Percentiles rank a stretch among this genome's conserved stretches.
phyloP scores from a whole-genome alignment of 2,888 invertebrate species.

The Lasioglossum leucozonium region DNA sequence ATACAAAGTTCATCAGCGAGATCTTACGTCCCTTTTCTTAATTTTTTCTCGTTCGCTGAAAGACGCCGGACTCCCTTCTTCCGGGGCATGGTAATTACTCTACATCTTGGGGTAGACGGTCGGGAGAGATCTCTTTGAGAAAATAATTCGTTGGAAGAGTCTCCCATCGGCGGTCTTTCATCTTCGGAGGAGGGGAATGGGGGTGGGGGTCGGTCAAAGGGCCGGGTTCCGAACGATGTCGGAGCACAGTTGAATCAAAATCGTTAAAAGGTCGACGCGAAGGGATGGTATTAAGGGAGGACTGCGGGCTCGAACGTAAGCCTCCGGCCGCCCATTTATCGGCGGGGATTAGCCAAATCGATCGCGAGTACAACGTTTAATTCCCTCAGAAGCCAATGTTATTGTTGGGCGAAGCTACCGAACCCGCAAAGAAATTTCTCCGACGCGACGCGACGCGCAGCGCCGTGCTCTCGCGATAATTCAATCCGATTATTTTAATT shows the following conservation, averaged over 20 bases:
- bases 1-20: neutral
- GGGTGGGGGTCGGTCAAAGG: neutral
- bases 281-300: neutral
- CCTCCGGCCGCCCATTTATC: slow-evolving; percentile 26
- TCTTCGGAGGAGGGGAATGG: too few relatives aligned
- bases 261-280: slow-evolving; percentile 29
- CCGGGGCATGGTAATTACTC: neutral
- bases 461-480: neutral
- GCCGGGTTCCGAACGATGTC: neutral
- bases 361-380: slow-evolving; percentile 34
- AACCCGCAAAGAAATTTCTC: slow-evolving; percentile 10
- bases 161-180: neutral
- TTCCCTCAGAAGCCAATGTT: slow-evolving; percentile 27
- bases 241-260: slow-evolving; percentile 10
- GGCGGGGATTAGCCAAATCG: slow-evolving; percentile 43
- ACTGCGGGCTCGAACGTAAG: slow-evolving; percentile 20
- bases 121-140: neutral
- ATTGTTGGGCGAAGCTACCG: slow-evolving; percentile 22
- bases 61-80: neutral
- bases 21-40: neutral
- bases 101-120: neutral
- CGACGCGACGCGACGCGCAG: too few relatives aligned
- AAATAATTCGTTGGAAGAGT: neutral
- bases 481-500: slow-evolving; percentile 33
- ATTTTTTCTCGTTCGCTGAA: neutral